A percentile compares a stretch with the other conserved stretches of the same genome.
Evolutionary conservation across 2,888 invertebrate genomes (phyloP).

Genomic region (Panopea generosa): DNA sequence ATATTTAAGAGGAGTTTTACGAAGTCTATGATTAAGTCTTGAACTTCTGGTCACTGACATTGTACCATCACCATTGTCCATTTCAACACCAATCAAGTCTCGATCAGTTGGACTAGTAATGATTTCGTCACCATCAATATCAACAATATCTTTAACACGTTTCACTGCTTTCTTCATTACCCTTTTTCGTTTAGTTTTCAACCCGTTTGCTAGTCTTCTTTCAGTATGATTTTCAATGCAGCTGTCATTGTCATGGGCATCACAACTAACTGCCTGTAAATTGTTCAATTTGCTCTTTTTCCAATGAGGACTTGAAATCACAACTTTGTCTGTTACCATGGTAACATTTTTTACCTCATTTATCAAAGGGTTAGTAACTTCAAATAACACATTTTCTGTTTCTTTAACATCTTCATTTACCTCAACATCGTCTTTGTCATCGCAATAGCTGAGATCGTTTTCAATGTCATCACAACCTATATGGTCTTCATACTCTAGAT

Average conservation of each 20-base stretch:
- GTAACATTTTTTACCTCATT: constrained; percentile 17
- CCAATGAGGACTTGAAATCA: constrained; percentile 51
- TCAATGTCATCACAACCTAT: constrained; percentile 63
- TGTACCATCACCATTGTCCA: constrained; percentile 59
- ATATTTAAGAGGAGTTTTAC: constrained; percentile 60
- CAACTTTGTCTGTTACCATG: constrained; percentile 33
- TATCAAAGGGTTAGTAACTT: constrained; percentile 12
- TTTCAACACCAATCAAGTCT: constrained; percentile 27
- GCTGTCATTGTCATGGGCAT: neutral
- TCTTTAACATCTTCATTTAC: constrained; percentile 22
- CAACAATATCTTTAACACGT: constrained; percentile 2
- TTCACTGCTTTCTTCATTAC: constrained; percentile 7
- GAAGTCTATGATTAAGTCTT: constrained; percentile 35
- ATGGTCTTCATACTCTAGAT: constrained; percentile 62
- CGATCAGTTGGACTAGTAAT: constrained; percentile 38
- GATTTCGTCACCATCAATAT: constrained; percentile 13
- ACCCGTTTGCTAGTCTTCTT: neutral
- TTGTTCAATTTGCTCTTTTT: constrained; percentile 52
- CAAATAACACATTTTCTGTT: constrained; percentile 4
- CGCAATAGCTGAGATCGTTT: constrained; percentile 54
- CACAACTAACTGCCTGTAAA: constrained; percentile 17
- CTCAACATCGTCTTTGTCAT: constrained; percentile 42
- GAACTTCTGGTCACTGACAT: constrained; percentile 33
- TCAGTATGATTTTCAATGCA: neutral
- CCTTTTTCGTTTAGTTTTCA: neutral